Base-by-base conservation (phyloP, 2,797 vertebrate species). In the Macroramphosus scolopax region DNA sequence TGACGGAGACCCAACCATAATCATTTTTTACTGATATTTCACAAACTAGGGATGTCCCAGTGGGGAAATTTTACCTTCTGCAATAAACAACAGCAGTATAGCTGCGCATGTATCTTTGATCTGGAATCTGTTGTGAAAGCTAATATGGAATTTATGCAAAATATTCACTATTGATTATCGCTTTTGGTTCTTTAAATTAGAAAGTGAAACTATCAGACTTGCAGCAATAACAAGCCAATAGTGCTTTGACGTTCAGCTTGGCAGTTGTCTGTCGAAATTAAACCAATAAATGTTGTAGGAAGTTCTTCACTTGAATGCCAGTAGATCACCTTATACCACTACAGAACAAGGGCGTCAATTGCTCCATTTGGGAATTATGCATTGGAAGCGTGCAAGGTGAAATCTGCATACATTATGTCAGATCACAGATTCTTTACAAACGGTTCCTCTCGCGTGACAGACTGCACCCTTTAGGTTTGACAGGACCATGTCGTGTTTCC, bases 241-340 rank as follows among this genome's bases (percentile, higher is more conserved):
- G 4, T 18, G 12, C 7, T 34, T 2, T 9, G 12, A 14, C 14
- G 14, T 32, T 1, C 12, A 30, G 5, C 2, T 1, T 13, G 13
- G 10, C 24, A 8, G 39, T 53, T 41, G 38, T n/a, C 18, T 20
- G 3, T 20, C 40, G 54, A 72, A 75, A 72, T 14, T 41, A 68
- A 63, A 77, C 60, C 38, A 2, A 45, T 11, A 8, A 34, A 51
- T 14, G 44, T 3, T 22, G 20, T 6, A 22, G 20, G 6, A 22
- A 22, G 20, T 6, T 22, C 20, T 22, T 22, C 20, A 22, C 17
- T 50, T 52, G 7, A 63, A 16, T n/a, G 33, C 17, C 22, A n/a
- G 17, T 17, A 7, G 8, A 15, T 56, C 37, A 39, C 16, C 35
- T 49, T n/a, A 55, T 64, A 20, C 38, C 24, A 61, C 36, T 18